Base-by-base conservation (phyloP, 2,888 invertebrate genomes). In the Schrankia costaestrigalis region DNA sequence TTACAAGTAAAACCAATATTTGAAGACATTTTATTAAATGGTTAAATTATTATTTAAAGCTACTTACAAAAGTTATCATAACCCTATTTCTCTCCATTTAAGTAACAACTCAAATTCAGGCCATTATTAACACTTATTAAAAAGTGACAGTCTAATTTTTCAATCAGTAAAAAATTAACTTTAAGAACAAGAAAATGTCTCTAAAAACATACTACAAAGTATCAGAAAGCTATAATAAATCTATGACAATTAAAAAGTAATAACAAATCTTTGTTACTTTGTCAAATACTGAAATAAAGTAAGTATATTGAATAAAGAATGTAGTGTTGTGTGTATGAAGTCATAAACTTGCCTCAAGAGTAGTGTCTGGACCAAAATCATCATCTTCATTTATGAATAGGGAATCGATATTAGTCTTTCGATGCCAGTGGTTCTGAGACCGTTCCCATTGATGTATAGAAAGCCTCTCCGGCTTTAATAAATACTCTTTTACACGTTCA, bases 381-480 rank as follows among this genome's bases (percentile, higher is more conserved):
- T 80, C 78, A 27, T 78, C 76, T 42, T 83, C 76, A 24, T 68
- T 90, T 86, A 65, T 75, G 78, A 67, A 90, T 56, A 61, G 89
- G 63, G 90, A 86, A 31, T 86, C 67, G 11, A 90, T 68, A 58
- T 92, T 76, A 0, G 89, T 76, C 43, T 89, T 69, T 37, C 92
- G 73, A 11, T 89, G 84, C 91, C 91, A 93, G 61, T 91, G 92
- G 62, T 89, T 89, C 59, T 94, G 93, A 11, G 91, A 90, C 53
- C 89, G 89, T 62, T 92, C 90, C 75, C 92, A 90, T 53, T 91
- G 88, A 72, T 95, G 93, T 47, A 95, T 93, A 0, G 94, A 91
- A 25, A 95, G 78, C 41, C 89, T 89, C 57, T 94, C 94, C 1
- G 92, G 91, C 56, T 90, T 90, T 32, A 91, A 76, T 19, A 94